Conservation (phyloP, 1,140 invertebrate species). For the Aphidius ervi region DNA sequence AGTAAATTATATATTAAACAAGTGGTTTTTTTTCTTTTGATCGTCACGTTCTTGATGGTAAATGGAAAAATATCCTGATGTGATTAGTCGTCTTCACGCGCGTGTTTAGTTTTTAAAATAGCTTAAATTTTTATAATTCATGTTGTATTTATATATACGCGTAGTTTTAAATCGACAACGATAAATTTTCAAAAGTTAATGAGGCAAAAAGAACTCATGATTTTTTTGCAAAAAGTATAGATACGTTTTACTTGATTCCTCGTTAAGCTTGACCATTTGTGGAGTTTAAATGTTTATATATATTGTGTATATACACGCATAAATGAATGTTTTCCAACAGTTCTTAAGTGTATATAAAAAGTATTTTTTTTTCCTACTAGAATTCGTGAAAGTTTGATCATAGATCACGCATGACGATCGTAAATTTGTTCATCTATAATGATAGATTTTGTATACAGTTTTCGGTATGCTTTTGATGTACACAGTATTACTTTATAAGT, state of each 20-base stretch:
- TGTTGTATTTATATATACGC: background rate
- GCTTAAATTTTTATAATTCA: conserved; percentile 14
- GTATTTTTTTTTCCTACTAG: no score
- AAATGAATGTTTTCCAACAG: no score
- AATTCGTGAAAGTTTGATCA: no score
- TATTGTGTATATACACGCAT: no score
- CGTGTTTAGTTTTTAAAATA: conserved; percentile 12
- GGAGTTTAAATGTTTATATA: background rate
- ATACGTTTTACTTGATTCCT: conserved; percentile 28
- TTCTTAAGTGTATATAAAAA: no score
- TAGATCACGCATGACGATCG: no score
- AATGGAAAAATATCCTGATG: conserved; percentile 16
- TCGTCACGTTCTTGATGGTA: background rate
- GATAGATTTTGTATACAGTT: no score
- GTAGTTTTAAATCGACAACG: conserved; percentile 12
- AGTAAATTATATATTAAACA: no score
- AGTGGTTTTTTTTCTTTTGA: no score
- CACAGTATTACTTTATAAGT: no score
- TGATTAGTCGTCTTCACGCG: conserved; percentile 21
- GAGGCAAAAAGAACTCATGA: conserved; percentile 16
- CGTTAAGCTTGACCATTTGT: conserved; percentile 24
- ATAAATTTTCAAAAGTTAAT: conserved; percentile 24
- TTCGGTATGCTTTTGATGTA: no score
- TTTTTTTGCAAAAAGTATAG: conserved; percentile 21
- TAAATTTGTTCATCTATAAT: no score